Evolutionary conservation across 2,113 vertebrate genomes (phyloP).

Genomic region (Stegostoma tigrinum): DNA sequence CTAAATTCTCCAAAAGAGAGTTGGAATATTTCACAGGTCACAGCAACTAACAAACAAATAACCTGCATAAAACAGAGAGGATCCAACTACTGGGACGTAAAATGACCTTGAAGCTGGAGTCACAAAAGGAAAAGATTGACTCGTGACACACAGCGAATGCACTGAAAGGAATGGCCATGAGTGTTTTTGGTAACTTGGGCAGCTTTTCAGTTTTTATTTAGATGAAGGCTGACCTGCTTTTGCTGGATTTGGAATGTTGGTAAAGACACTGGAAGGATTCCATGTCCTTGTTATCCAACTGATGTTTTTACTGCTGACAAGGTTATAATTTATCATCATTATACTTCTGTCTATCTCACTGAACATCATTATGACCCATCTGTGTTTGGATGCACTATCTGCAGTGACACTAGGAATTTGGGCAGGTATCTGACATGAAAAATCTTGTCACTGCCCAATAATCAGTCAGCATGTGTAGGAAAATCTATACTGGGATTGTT

Average conservation of each 20-base stretch:
- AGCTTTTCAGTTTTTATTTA: neutral
- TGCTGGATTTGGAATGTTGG: neutral
- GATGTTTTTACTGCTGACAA: neutral
- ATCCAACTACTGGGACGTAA: too few species aligned
- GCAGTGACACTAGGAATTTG: neutral
- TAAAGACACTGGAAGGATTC: neutral
- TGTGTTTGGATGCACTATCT: neutral
- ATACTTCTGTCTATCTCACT: neutral
- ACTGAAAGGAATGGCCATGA: too few species aligned
- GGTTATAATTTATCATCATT: neutral
- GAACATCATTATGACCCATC: neutral
- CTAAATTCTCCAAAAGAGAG: too few species aligned
- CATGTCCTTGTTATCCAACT: neutral
- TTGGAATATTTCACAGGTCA: too few species aligned
- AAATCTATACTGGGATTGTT: neutral
- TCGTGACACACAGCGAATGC: too few species aligned
- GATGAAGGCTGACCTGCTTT: neutral
- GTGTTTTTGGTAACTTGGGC: too few species aligned
- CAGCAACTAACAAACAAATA: too few species aligned
- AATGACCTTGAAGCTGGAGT: too few species aligned
- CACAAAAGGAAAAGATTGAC: too few species aligned
- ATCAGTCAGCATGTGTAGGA: neutral
- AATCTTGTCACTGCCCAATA: neutral
- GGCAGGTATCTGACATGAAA: neutral
- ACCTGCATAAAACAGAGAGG: too few species aligned